These are phyloP conservation scores for Brachypalpus laphriformis DNA, from an alignment of 2,888 invertebrate species.

Conservation along the genomic window DNA sequence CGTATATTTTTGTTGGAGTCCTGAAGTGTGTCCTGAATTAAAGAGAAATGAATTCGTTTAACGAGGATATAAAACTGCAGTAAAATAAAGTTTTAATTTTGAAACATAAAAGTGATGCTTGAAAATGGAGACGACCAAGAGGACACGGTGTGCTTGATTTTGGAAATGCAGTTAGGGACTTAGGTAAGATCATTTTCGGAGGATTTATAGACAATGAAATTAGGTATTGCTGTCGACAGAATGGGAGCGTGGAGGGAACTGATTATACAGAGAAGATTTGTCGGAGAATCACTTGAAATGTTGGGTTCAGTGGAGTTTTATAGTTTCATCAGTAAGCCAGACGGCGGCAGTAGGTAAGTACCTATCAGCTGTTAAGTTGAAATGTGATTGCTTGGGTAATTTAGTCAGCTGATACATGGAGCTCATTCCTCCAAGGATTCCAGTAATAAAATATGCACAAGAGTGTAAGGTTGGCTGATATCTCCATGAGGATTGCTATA, in stretches of 20 bases:
- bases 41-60: slow-evolving; percentile 49
- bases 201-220: slow-evolving; percentile 47
- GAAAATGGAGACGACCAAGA: not conserved
- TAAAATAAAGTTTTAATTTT: slow-evolving; percentile 50
- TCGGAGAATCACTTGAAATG: not conserved
- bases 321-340: slow-evolving; percentile 6
- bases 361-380: not conserved
- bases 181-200: not conserved
- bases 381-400: not conserved
- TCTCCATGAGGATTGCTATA: no score
- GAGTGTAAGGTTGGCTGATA: no score
- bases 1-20: not conserved
- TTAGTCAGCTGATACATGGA: not conserved
- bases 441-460: not conserved
- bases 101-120: slow-evolving; percentile 14
- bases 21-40: slow-evolving; percentile 44
- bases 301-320: not conserved
- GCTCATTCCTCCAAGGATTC: not conserved
- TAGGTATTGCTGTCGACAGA: not conserved
- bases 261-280: not conserved
- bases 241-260: not conserved
- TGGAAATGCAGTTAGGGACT: not conserved
- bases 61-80: slow-evolving; percentile 54
- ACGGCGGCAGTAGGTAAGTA: not conserved
- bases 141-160: not conserved